Evolutionary conservation across 2,113 vertebrate genomes (phyloP).

Genomic region (Alces alces): DNA sequence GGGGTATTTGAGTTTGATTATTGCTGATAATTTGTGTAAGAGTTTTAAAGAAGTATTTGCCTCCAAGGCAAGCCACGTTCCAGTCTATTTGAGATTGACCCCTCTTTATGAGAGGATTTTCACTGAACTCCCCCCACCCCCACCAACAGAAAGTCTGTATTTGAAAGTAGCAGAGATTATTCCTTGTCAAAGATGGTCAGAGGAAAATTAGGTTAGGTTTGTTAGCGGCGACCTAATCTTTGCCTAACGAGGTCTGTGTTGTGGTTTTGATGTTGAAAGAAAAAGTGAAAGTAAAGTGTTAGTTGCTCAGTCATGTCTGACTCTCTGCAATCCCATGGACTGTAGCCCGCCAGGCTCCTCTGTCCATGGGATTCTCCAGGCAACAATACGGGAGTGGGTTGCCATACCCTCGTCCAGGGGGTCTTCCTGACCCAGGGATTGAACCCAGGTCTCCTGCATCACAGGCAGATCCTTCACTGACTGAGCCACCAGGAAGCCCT

Average conservation of each 20-base stretch:
- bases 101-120: background rate
- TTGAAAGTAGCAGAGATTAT: background rate
- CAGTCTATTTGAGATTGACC: background rate
- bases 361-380: background rate
- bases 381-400: background rate
- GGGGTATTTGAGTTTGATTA: background rate
- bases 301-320: background rate
- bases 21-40: background rate
- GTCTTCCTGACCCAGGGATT: background rate
- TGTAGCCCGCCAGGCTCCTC: background rate
- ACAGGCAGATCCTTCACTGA: background rate
- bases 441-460: background rate
- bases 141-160: background rate
- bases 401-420: background rate
- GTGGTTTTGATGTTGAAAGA: background rate
- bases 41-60: background rate
- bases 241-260: background rate
- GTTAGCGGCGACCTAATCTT: background rate
- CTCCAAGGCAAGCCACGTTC: background rate
- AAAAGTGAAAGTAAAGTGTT: background rate
- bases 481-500: background rate
- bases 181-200: background rate
- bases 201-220: background rate
- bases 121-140: background rate
- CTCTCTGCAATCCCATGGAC: background rate